A percentile compares a stretch with the other conserved stretches of the same genome.
Conservation (phyloP, 92 coral and sea anemone species). For the Meandrina meandrites region DNA sequence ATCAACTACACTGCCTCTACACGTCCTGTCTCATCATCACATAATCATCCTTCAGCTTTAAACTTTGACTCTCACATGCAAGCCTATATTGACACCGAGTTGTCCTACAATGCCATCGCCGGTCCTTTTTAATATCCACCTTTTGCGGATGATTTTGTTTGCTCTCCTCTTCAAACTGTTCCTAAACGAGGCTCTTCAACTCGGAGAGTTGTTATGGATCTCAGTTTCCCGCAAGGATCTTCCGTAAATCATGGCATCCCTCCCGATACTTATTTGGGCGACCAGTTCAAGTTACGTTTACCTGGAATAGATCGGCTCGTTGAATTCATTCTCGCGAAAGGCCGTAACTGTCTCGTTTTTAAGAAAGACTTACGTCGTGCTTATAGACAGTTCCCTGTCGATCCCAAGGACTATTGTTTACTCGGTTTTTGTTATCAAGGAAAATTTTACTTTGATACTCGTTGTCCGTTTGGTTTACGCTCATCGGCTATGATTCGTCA, state of each 20-base stretch:
- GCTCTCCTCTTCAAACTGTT: slow-evolving; percentile 52
- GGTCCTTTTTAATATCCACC: slow-evolving; percentile 41
- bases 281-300: slow-evolving; percentile 32
- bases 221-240: slow-evolving; percentile 43
- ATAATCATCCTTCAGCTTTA: slow-evolving; percentile 33
- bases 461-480: slow-evolving; percentile 35
- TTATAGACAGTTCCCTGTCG: slow-evolving; percentile 52
- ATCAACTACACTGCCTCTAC: slow-evolving; percentile 21
- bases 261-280: slow-evolving; percentile 22
- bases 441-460: slow-evolving; percentile 22
- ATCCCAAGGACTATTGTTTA: slow-evolving; percentile 36
- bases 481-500: slow-evolving; percentile 25
- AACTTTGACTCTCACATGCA: slow-evolving; percentile 19
- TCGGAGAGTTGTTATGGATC: slow-evolving; percentile 47
- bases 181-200: slow-evolving; percentile 43
- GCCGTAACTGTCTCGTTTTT: slow-evolving; percentile 41
- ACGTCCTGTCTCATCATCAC: slow-evolving; percentile 17
- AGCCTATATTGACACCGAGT: slow-evolving; percentile 18
- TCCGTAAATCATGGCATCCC: slow-evolving; percentile 56
- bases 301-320: slow-evolving; percentile 40
- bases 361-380: slow-evolving; percentile 47
- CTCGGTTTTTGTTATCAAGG: slow-evolving; percentile 24
- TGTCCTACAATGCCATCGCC: slow-evolving; percentile 9
- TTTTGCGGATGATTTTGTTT: slow-evolving; percentile 12
- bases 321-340: slow-evolving; percentile 28